Evolutionary conservation across 1,140 invertebrate species (phyloP), one percentile per base, ranked within the genome.

Genomic region (Antheraea mylitta): DNA sequence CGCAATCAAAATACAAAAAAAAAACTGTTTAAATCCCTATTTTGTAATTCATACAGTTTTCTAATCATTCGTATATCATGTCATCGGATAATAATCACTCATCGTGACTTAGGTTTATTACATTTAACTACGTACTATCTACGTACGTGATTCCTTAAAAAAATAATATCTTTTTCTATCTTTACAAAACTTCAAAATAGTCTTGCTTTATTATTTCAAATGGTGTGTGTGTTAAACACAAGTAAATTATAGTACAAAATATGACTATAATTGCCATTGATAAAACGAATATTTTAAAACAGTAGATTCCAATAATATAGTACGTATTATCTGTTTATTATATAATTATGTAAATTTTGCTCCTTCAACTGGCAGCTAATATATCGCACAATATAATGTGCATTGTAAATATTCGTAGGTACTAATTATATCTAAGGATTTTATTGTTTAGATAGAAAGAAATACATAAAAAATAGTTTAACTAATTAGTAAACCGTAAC

Each of bases 361-460:
- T 83, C 84, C 84, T 89, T 89, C 85, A 78, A 72, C 74, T 75
- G 84, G 84, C 89, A 91, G 86, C 87, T 91, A 82, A 61, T 79
- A 75, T 80, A 75, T 82, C 73, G 86, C 85, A 87, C 86, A 70
- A 74, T 53, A 67, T 66, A 22, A 58, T 79, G 87, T 88, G 87
- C 84, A 74, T 82, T 91, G 87, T 91, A 91, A 89, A 91, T 90
- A 90, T 81, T 69, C 80, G 66, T 87, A 87, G 75, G 73, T 87
- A 88, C 80, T 80, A 72, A 82, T 83, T 76, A 83, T 84, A 73
- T 83, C 66, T 88, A 85, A 87, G 82, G 81, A 65, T 83, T 74
- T n/a, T 67, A 69, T 74, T 72, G 64, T 73, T 76, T 79, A 87
- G 86, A 90, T 90, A 90, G 87, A 82, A 76, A 73, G 73, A 58